Base-by-base conservation (phyloP, 2,797 vertebrate genomes). In the Tauraco hartlaubi region DNA sequence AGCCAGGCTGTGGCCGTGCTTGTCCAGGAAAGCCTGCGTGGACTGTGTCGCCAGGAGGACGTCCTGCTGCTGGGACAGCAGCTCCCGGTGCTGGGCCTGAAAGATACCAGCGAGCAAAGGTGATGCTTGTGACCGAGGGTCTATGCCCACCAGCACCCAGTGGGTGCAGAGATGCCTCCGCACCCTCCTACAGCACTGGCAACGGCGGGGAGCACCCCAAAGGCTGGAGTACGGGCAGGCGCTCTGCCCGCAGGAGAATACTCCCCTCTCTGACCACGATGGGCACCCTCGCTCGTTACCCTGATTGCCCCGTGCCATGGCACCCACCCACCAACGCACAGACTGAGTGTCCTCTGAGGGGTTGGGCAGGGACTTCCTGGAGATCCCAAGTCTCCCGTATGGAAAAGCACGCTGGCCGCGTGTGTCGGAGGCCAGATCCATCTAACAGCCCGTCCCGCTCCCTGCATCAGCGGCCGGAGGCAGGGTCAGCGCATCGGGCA, bases 11-110 rank as follows among this genome's bases (percentile, higher is more conserved):
- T 97, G 98, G 95, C 99, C 98, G 0, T 99, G 99, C 62, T 98
- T 99, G 12, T 99, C 99, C 97, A 99, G 97, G 52, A 99, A 98
- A 3, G 99, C 98, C 84, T 99, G 99, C 0, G 98, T 98, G 0
- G 99, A 98, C 95, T 99, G 99, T 0, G 98, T 98, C 72, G 99
- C 98, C 94, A 99, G 97, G 75, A 99, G 98, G 26, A 99, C 91
- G 21, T 99, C 98, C 44, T 99, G 98, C 96, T 99, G 99, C 91
- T 99, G 99, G 58, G 98, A 97, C 92, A 99, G 99, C 91, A 99
- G 98, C 97, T 99, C 99, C 97, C 99, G 98, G 71, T 99, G 98
- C 96, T 97, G 98, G 1, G 91, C 96, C 99, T 99, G 98, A 16
- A 62, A 43, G 31, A n/a, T 3, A 15, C 2, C 20, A 0, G 12